Evolutionary conservation across 2,113 vertebrate genomes (phyloP).

Genomic region (Pachyramphus minor): DNA sequence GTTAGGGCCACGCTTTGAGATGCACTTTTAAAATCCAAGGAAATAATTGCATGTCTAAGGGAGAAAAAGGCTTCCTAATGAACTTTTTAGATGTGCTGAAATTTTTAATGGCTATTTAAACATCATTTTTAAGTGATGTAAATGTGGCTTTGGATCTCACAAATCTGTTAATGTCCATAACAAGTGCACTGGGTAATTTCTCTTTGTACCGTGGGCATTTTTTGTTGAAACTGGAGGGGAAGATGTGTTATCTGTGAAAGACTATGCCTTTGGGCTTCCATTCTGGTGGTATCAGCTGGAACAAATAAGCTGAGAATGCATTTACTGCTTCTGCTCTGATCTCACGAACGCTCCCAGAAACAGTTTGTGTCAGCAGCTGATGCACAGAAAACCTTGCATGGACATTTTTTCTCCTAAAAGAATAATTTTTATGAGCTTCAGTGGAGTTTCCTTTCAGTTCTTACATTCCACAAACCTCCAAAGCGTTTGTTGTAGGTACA

Average conservation of each 20-base stretch:
- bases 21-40: neutral
- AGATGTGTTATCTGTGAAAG: slow-evolving; percentile 74
- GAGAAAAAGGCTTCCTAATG: neutral
- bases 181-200: slow-evolving; percentile 65
- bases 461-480: neutral
- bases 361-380: slow-evolving; percentile 73
- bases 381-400: slow-evolving; percentile 1
- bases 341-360: slow-evolving; percentile 72
- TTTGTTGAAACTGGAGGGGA: slow-evolving; percentile 40
- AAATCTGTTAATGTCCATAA: slow-evolving; percentile 49
- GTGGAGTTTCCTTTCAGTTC: neutral
- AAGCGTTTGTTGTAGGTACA: neutral
- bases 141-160: neutral
- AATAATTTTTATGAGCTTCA: slow-evolving; percentile 33
- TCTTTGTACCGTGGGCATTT: slow-evolving; percentile 78
- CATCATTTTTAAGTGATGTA: neutral
- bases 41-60: neutral
- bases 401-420: slow-evolving; percentile 34
- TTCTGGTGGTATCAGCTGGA: slow-evolving; percentile 85
- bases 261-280: slow-evolving; percentile 74
- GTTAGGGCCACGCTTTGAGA: neutral
- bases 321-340: slow-evolving; percentile 69
- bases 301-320: slow-evolving; percentile 82
- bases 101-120: slow-evolving; percentile 17
- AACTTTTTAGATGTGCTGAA: neutral